These are phyloP conservation scores for Selenia dentaria DNA, from an alignment of 2,888 invertebrate species.

Conservation along the genomic window DNA sequence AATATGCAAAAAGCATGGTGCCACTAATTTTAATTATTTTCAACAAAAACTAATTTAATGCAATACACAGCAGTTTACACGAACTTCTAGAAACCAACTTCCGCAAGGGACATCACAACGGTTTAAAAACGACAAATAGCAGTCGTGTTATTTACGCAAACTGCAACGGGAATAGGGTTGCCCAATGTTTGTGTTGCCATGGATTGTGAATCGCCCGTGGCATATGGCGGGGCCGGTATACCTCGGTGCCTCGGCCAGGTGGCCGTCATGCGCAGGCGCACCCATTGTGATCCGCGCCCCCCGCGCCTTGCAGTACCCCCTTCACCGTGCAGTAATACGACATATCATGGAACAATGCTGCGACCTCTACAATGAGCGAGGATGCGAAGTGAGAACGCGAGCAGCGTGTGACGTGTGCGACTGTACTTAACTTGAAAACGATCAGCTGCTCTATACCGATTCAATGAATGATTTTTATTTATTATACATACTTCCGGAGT, in stretches of 20 bases:
- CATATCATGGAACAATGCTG: conserved; percentile 60
- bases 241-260: conserved; percentile 65
- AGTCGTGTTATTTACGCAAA: conserved; percentile 20
- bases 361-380: conserved; percentile 47
- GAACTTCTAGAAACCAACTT: no score
- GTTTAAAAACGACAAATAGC: no score
- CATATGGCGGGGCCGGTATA: conserved; percentile 80
- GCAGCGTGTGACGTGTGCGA: conserved; percentile 1
- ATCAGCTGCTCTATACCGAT: conserved; percentile 42
- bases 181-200: conserved; percentile 4
- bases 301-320: conserved; percentile 38
- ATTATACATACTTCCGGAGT: not conserved
- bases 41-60: no score
- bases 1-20: no score
- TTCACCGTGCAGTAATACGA: conserved; percentile 40
- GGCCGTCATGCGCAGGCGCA: conserved; percentile 82
- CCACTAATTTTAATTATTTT: no score
- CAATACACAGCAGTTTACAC: no score
- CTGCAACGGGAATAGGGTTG: conserved; percentile 16
- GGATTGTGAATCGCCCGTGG: conserved; percentile 40
- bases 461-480: conserved; percentile 8
- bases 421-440: conserved; percentile 28
- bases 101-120: no score
- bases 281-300: conserved; percentile 65
- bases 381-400: conserved; percentile 21